Base-by-base conservation (phyloP, 2,113 vertebrate genomes). In the Corydoras maculifer region DNA sequence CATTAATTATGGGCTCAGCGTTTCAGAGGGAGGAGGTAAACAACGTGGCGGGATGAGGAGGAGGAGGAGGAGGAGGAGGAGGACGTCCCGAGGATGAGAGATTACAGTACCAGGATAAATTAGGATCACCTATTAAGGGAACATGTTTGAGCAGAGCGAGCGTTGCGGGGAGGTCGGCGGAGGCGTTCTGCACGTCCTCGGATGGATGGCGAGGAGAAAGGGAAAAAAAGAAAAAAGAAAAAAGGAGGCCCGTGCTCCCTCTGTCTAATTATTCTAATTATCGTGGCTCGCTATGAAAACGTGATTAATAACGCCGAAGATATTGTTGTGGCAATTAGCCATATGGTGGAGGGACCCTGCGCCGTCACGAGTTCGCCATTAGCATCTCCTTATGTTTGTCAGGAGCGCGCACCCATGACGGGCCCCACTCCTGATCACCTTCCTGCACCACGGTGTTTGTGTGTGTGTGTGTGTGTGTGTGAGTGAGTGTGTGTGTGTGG, bases 271-370 rank as follows among this genome's bases (percentile, higher is more conserved):
- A 99, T 99, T 98, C 96, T 94, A 97, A 97, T 97, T 98, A 99
- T 98, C 97, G 96, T 92, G 94, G 94, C 94, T 90, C 91, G 89
- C 92, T 94, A 95, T 94, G 93, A 96, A 98, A 98, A 95, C 93
- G 93, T 98, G 97, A 99, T 99, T 97, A 99, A 99, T 98, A 98
- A 97, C 96, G 94, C 91, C 90, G 94, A 97, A 94, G 94, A 98
- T 97, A 98, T 95, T 98, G 96, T 98, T 98, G 96, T 99, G 94
- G 95, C 97, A 99, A 99, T 99, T 98, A 98, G 97, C 97, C 97
- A 99, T 99, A 99, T 99, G 97, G 96, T 94, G 92, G 92, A 93
- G 96, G 96, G 95, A 95, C 94, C 96, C 92, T 92, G 94, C 94
- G 96, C 95, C 92, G 94, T 97, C 96, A 98, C 94, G 91, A 97